Base-by-base conservation (phyloP, 2,888 invertebrate species). In the Melanostoma mellinum region DNA sequence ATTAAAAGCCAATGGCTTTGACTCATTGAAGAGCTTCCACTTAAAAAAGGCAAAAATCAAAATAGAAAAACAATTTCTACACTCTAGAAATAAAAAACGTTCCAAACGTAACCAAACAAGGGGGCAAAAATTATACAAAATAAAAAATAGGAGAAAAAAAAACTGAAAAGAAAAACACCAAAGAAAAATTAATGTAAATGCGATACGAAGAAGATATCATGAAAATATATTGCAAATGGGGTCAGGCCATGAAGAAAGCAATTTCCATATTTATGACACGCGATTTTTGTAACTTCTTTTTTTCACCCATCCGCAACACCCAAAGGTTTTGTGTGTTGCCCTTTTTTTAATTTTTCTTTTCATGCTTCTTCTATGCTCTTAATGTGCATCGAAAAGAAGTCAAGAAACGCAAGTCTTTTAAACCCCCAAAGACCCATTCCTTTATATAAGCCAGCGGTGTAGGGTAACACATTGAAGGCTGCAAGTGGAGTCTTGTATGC, bases 261-360 rank as follows among this genome's bases (percentile, higher is more conserved):
- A 84, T 84, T 84, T 84, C 84, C 84, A 84, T 84, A 84, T 84
- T 84, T 84, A 84, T 84, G 84, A 75, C 84, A 84, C 79, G 84
- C 84, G 79, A 84, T 84, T 84, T 84, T 53, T 71, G 38, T 20
- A 55, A 68, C 77, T 68, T 69, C 35, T 33, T 63, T 10, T 35
- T 36, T 36, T 5, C 56, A 20, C 32, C 20, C 30, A 42, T 36
- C 50, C 35, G 30, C 36, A 35, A 33, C 32, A 44, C 42, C 35
- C 36, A 40, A 75, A 55, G 78, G 46, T 50, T 63, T 48, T 20
- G 20, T 20, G 20, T 20, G 38, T 50, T 58, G 30, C 4, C 30
- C 9, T 36, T 35, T 55, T 33, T 44, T 36, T 55, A 20, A 20
- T 46, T 20, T 52, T 53, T n/a, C n/a, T n/a, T 68, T 69, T 69